Evolutionary conservation across 2,113 vertebrate genomes (phyloP).

Genomic region (Apeltes quadracus): DNA sequence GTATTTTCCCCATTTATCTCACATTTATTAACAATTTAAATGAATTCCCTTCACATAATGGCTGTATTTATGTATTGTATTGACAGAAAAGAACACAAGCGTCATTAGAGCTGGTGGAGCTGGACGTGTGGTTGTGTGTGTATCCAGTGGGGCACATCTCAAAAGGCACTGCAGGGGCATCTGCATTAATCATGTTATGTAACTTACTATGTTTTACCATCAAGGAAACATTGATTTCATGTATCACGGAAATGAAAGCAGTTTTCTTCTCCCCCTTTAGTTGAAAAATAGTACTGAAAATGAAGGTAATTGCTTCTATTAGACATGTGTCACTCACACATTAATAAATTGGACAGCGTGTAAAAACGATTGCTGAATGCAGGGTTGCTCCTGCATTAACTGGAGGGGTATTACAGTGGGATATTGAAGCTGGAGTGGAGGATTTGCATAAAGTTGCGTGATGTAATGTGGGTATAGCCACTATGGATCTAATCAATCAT

Average conservation of each 20-base stretch:
- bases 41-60: slow-evolving; percentile 7
- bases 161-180: slow-evolving; percentile 22
- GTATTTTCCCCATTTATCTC: background rate
- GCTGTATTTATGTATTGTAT: too few species aligned
- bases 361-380: background rate
- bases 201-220: slow-evolving; percentile 48
- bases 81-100: background rate
- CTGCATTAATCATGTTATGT: slow-evolving; percentile 55
- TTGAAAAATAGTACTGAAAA: background rate
- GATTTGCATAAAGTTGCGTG: slow-evolving; percentile 10
- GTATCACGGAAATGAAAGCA: background rate
- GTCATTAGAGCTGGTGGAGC: background rate
- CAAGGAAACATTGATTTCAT: slow-evolving; percentile 7
- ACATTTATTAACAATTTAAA: background rate
- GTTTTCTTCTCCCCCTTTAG: background rate
- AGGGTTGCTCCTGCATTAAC: background rate
- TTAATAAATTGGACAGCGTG: background rate
- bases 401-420: background rate
- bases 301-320: too few species aligned
- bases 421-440: background rate
- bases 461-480: background rate
- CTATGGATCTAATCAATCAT: background rate
- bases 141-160: slow-evolving; percentile 7
- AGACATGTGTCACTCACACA: background rate
- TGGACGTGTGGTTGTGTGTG: slow-evolving; percentile 1